These are phyloP conservation scores for Carduelis carduelis DNA, from an alignment of 2,797 vertebrate genomes.

Conservation along the genomic window DNA sequence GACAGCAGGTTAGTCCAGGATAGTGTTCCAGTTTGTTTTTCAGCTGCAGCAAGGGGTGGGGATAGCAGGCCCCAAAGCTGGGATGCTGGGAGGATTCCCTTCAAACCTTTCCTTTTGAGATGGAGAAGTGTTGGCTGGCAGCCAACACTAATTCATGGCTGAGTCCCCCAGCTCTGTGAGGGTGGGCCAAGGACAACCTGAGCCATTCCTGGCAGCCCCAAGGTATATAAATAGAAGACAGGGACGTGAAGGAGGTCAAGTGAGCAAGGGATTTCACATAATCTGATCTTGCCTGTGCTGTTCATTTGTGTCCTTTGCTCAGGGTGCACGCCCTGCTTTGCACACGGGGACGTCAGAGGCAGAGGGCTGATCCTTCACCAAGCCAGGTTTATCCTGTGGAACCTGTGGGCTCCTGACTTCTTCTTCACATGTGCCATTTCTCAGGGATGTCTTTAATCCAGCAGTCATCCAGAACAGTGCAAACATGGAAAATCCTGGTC, in stretches of 20 bases:
- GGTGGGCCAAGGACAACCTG: background rate
- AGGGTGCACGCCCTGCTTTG: background rate
- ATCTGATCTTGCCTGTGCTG: conserved; percentile 45
- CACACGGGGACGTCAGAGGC: background rate
- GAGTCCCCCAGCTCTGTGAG: background rate
- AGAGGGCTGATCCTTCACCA: background rate
- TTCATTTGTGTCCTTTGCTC: conserved; percentile 35
- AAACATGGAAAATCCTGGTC: background rate
- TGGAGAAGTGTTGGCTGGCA: too few relatives aligned
- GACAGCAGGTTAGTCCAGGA: background rate
- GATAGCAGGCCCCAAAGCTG: accelerated
- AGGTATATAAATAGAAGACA: conserved; percentile 47
- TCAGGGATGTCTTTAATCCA: background rate
- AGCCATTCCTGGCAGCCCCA: background rate
- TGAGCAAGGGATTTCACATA: conserved; percentile 49
- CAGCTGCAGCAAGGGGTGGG: background rate
- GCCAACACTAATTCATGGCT: background rate
- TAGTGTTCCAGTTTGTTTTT: background rate
- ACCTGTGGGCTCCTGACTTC: background rate
- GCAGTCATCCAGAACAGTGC: background rate
- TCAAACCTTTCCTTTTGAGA: background rate
- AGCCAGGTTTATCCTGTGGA: background rate
- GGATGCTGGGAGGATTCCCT: background rate
- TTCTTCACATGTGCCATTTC: background rate
- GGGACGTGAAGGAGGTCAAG: conserved; percentile 62